These are phyloP conservation scores for Platygyra sinensis DNA, from an alignment of 64 coral and sea anemone species.

Conservation along the genomic window DNA sequence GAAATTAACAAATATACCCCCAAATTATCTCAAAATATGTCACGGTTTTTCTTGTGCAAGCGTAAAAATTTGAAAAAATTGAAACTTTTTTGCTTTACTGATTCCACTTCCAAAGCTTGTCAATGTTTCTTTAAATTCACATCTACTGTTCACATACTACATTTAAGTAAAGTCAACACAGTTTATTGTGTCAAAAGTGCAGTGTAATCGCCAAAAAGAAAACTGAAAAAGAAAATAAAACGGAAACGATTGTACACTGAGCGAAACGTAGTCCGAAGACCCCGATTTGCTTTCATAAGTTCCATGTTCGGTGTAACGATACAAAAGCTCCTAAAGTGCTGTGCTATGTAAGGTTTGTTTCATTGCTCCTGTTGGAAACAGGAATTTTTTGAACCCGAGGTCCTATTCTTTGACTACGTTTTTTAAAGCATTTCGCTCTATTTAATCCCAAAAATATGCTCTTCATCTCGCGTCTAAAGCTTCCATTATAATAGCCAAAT, in stretches of 20 bases:
- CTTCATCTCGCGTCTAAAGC: slow-evolving; percentile 32
- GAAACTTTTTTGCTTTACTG: too few relatives aligned
- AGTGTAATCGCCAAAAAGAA: too few relatives aligned
- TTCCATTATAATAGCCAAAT: slow-evolving; percentile 48
- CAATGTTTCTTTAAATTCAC: background rate
- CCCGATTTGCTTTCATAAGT: background rate
- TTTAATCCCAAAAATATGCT: background rate
- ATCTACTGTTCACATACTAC: background rate
- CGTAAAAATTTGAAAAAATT: too few relatives aligned
- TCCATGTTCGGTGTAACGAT: background rate
- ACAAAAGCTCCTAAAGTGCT: background rate
- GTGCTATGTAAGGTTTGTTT: background rate
- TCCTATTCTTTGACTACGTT: background rate
- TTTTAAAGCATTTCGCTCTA: background rate
- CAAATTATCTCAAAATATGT: too few relatives aligned
- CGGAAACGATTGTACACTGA: too few relatives aligned
- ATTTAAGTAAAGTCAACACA: background rate
- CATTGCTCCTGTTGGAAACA: background rate
- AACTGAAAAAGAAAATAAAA: too few relatives aligned
- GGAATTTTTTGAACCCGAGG: background rate
- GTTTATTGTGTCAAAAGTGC: background rate
- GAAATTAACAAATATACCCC: too few relatives aligned
- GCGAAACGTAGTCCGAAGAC: too few relatives aligned
- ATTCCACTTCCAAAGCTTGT: background rate
- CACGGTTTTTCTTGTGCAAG: too few relatives aligned